These are phyloP conservation scores for Polydesmus complanatus DNA, from an alignment of 2,888 invertebrate species.

Conservation along the genomic window DNA sequence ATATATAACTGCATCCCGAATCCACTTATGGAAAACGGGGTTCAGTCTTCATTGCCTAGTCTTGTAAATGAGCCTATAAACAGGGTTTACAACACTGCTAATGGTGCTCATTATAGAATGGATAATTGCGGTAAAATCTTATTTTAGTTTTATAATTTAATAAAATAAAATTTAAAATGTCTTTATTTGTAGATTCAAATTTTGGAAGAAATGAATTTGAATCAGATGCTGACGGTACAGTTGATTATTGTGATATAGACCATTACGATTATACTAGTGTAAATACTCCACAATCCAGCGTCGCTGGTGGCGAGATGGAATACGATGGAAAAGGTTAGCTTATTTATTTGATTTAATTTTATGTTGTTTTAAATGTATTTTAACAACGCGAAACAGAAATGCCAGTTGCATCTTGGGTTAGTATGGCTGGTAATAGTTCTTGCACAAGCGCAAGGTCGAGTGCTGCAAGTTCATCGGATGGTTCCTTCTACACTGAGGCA, in stretches of 20 bases:
- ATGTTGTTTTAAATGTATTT: not conserved
- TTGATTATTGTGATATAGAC: slow-evolving; percentile 28
- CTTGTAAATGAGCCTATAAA: slow-evolving; percentile 23
- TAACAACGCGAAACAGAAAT: slow-evolving; percentile 20
- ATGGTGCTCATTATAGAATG: not conserved
- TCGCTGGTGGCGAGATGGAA: slow-evolving; percentile 23
- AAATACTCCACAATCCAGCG: slow-evolving; percentile 24
- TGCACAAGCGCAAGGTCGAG: slow-evolving; percentile 31
- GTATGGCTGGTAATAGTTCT: slow-evolving; percentile 25
- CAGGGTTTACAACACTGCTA: slow-evolving; percentile 10
- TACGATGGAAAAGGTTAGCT: slow-evolving; percentile 12
- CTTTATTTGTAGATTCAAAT: not conserved
- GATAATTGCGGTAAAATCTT: not conserved
- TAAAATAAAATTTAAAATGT: not conserved
- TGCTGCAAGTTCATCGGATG: slow-evolving; percentile 31
- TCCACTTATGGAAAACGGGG: slow-evolving; percentile 35
- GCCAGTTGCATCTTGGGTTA: slow-evolving; percentile 26
- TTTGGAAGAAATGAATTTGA: not conserved
- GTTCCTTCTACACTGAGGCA: slow-evolving; percentile 33
- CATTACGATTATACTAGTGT: slow-evolving; percentile 17
- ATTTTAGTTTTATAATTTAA: not conserved
- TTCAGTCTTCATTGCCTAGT: slow-evolving; percentile 38
- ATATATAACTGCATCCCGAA: slow-evolving; percentile 14
- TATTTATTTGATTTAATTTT: not conserved
- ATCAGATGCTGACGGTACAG: slow-evolving; percentile 23